Conservation (phyloP, 2,113 vertebrate genomes). For the Amblyornis subalaris region DNA sequence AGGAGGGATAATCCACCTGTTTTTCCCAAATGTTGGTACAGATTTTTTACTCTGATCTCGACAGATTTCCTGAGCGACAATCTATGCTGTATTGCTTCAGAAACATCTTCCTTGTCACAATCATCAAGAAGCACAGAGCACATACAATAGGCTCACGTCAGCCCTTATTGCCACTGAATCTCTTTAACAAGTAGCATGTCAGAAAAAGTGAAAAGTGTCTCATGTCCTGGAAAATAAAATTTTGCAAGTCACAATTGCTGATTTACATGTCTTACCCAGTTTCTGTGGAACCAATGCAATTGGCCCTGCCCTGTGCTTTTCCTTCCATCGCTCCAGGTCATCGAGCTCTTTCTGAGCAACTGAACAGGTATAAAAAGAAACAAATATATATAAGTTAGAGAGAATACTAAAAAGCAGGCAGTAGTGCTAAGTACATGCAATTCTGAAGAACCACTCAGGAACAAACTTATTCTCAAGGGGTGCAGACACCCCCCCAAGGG, state of each 20-base stretch:
- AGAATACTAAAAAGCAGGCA: background rate
- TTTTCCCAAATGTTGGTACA: background rate
- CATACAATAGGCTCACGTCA: background rate
- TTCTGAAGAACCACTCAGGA: background rate
- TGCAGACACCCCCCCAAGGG: background rate
- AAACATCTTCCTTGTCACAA: background rate
- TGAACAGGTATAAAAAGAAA: constrained; percentile 42
- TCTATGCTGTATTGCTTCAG: background rate
- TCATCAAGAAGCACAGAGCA: background rate
- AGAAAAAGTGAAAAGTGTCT: background rate
- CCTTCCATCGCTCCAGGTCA: constrained; percentile 65
- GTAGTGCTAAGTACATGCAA: background rate
- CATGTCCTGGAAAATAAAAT: background rate
- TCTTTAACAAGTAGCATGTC: background rate
- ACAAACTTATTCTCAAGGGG: background rate
- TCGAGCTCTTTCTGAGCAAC: constrained; percentile 79
- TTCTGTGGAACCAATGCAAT: constrained; percentile 65
- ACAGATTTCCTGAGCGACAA: background rate
- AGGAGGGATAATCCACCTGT: background rate
- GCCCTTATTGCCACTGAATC: background rate
- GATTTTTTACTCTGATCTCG: background rate
- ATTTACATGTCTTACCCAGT: constrained; percentile 73
- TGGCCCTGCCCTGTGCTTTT: constrained; percentile 58
- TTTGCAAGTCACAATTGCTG: background rate
- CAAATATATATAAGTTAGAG: background rate